These are phyloP conservation scores for Litoditis marina DNA, from an alignment of 2,888 invertebrate species.

Conservation along the genomic window DNA sequence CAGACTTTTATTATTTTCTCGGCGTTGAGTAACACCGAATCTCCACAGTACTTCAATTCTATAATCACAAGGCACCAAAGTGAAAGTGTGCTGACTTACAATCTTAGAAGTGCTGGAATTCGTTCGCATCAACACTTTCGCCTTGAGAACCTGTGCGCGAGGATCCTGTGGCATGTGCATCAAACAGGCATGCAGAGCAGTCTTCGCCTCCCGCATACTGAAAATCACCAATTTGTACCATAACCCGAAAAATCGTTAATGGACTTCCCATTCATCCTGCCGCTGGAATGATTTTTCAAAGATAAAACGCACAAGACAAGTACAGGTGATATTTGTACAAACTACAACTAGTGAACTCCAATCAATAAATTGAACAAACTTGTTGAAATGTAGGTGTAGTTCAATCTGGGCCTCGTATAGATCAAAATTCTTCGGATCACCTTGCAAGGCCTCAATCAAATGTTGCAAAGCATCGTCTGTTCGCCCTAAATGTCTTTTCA, in stretches of 20 bases:
- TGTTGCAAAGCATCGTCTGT: not conserved
- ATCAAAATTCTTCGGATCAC: not conserved
- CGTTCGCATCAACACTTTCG: not conserved
- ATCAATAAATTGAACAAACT: too few species aligned
- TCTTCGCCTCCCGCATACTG: slow-evolving; percentile 6
- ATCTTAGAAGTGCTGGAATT: not conserved
- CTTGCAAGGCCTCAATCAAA: not conserved
- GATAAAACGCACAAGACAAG: too few species aligned
- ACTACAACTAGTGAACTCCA: too few species aligned
- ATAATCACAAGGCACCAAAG: too few species aligned
- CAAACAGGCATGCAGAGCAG: not conserved
- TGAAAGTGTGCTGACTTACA: too few species aligned
- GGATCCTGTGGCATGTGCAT: not conserved
- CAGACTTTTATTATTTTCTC: too few species aligned
- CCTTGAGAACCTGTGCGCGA: not conserved
- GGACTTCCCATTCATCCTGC: not conserved
- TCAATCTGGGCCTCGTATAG: not conserved
- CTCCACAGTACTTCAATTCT: too few species aligned
- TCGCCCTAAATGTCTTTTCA: slow-evolving; percentile 10
- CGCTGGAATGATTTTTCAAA: too few species aligned
- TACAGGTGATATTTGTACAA: too few species aligned
- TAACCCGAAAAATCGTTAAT: not conserved
- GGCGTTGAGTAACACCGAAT: too few species aligned
- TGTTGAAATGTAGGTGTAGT: not conserved
- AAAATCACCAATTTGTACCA: not conserved